Base-by-base conservation (phyloP, 1,140 invertebrate species). In the Pristionchus pacificus region DNA sequence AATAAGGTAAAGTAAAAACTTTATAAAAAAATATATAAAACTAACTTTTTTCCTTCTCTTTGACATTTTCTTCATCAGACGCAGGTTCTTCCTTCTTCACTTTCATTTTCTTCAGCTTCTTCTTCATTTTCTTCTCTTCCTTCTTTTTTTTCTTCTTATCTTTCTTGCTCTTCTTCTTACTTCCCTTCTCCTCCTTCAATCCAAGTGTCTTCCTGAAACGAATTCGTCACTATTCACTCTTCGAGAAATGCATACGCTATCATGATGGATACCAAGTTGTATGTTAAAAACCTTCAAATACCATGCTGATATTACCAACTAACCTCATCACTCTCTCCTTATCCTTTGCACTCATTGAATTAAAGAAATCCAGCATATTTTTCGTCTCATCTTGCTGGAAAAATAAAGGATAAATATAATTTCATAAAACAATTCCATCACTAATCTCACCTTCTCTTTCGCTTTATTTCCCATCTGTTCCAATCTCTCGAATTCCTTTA, bases 111-210 rank as follows among this genome's bases (percentile, higher is more conserved):
- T 10, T 49, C 38, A 10, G 19, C 6, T 10, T 49, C 6, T 49
- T 49, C 6, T 49, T 59, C 55, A 38, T 58, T 57, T 14, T 57
- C 55, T 29, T n/a, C 10, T 59, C 62, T 61, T 2, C 38, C 24
- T 62, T 29, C 49, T 70, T 49, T 61, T 1, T 31, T 38, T 24
- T 49, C 14, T 62, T 62, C 31, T 57, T 62, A 13, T 30, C 25
- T 33, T 72, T 15, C 58, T 62, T 58, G 14, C 69, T 38, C 30
- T 33, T 61, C 2, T 68, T 30, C 59, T 60, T 74, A 55, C 71
- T 72, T n/a, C 33, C 62, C 33, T 74, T 62, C 55, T 71, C 71
- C 33, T 66, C 65, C 10, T 74, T 63, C 64, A 65, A 60, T 33
- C 71, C 60, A 0, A 59, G 29, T 31, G 71, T 66, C 25, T 71